These are phyloP conservation scores for Muschampia plurimacula DNA, from an alignment of 2,888 invertebrate species.

Conservation along the genomic window DNA sequence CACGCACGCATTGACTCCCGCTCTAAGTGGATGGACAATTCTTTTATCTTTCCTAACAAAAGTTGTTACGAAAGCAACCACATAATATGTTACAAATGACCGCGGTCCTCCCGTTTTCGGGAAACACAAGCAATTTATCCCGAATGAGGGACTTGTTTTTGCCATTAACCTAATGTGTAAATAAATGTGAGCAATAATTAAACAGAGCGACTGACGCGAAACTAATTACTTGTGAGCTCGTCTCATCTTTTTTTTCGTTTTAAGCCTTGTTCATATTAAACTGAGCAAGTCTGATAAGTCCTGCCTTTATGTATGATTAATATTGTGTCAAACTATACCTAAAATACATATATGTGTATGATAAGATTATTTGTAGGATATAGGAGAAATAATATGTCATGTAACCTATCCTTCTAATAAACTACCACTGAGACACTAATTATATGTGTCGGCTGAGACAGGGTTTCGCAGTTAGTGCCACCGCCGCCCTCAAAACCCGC, in stretches of 20 bases:
- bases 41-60: constrained; percentile 23
- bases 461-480: too few relatives aligned
- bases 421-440: too few relatives aligned
- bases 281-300: constrained; percentile 23
- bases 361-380: too few relatives aligned
- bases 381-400: too few relatives aligned
- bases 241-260: constrained; percentile 48
- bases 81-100: constrained; percentile 46
- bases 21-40: constrained; percentile 23
- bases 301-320: constrained; percentile 19
- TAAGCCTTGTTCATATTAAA: constrained; percentile 28
- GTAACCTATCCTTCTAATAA: too few relatives aligned
- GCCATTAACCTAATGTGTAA: constrained; percentile 79
- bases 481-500: too few relatives aligned
- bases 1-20: constrained; percentile 21
- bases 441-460: too few relatives aligned
- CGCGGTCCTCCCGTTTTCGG: constrained; percentile 44
- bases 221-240: constrained; percentile 65
- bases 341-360: too few relatives aligned
- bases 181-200: constrained; percentile 82
- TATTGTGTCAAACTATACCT: neutral
- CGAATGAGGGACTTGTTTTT: constrained; percentile 76
- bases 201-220: constrained; percentile 67
- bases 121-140: constrained; percentile 70
- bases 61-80: constrained; percentile 41